Evolutionary conservation across 2,113 vertebrate genomes (phyloP).

Genomic region (Centropristis striata): DNA sequence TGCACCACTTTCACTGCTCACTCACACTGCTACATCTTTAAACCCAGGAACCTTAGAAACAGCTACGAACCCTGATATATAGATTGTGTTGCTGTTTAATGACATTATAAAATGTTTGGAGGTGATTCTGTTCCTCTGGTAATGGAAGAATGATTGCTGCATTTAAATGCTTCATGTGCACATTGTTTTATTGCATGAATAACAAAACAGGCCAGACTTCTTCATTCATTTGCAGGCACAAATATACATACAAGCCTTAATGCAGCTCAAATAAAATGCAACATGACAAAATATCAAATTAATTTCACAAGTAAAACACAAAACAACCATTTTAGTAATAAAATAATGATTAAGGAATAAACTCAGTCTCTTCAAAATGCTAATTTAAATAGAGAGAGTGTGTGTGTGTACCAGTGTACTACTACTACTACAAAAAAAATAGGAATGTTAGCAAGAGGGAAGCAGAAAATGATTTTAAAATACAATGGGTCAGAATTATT

Average conservation of each 20-base stretch:
- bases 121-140: neutral
- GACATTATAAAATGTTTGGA: neutral
- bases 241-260: constrained; percentile 28
- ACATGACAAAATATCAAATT: neutral
- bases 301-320: constrained; percentile 1
- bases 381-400: neutral
- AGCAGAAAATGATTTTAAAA: neutral
- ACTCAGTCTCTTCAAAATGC: constrained; percentile 1
- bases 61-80: too few relatives aligned
- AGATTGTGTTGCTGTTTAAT: too few relatives aligned
- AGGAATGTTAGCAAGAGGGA: neutral
- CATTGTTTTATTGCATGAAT: constrained; percentile 52
- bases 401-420: neutral
- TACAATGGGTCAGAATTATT: too few relatives aligned
- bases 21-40: too few relatives aligned
- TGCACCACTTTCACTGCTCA: too few relatives aligned
- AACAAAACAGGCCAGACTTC: constrained; percentile 21
- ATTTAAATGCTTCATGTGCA: constrained; percentile 8
- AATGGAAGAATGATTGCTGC: neutral
- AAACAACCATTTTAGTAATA: constrained; percentile 17
- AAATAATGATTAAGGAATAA: constrained; percentile 2
- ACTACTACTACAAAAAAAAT: neutral
- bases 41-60: too few relatives aligned
- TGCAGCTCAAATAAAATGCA: constrained; percentile 16
- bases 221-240: neutral